Evolutionary conservation across 2,888 invertebrate genomes (phyloP).

Genomic region (Lasioglossum morio): DNA sequence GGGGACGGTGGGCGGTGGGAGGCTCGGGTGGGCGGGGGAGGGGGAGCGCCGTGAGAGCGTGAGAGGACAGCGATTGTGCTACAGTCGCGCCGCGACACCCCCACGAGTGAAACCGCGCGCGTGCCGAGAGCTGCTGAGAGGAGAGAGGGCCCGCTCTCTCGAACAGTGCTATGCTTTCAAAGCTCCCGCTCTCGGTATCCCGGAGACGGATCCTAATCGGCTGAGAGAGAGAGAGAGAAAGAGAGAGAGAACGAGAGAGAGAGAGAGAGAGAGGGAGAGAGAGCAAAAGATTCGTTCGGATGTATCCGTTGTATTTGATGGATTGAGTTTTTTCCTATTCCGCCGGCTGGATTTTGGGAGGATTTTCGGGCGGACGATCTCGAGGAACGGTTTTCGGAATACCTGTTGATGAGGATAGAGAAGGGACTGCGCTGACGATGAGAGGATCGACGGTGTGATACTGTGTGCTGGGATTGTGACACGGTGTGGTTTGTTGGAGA

Average conservation of each 20-base stretch:
- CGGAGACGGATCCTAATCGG: conserved; percentile 53
- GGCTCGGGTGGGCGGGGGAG: conserved; percentile 45
- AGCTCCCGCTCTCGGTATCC: conserved; percentile 38
- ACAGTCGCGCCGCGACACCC: conserved; percentile 84
- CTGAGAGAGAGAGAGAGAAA: conserved; percentile 42
- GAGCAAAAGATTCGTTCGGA: neutral
- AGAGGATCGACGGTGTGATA: neutral
- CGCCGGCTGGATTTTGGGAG: neutral
- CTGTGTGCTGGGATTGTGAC: conserved; percentile 12
- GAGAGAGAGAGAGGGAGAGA: conserved; percentile 32
- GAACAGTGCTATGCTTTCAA: conserved; percentile 74
- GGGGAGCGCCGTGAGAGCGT: conserved; percentile 74
- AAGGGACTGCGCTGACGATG: neutral
- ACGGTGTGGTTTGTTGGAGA: conserved; percentile 24
- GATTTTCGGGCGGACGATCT: neutral
- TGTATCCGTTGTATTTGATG: conserved; percentile 1
- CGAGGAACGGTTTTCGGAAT: neutral
- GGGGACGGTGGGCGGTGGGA: conserved; percentile 52
- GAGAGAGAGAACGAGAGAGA: no score
- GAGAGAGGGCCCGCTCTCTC: conserved; percentile 53
- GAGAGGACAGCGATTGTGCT: conserved; percentile 83
- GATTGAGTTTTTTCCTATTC: neutral
- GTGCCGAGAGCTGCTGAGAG: conserved; percentile 60
- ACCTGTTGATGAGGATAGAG: conserved; percentile 1
- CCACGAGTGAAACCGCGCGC: conserved; percentile 81